Conservation (phyloP, 2,797 vertebrate species). For the Labeo calbasu region DNA sequence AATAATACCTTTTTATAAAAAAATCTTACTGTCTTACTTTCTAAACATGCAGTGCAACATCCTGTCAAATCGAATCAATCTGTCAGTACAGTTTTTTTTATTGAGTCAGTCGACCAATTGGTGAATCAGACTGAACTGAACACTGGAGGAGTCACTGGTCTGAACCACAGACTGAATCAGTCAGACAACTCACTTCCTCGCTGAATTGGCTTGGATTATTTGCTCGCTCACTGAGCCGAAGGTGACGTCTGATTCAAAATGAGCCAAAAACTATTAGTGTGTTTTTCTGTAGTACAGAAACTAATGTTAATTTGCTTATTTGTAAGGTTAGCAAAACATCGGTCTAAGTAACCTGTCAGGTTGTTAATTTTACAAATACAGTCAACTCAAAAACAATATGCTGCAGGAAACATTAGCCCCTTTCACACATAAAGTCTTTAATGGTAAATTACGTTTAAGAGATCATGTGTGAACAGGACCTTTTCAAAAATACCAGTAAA, state of each 20-base stretch:
- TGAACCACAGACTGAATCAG: background rate
- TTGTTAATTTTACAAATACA: background rate
- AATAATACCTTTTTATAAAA: too few species aligned
- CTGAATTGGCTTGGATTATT: background rate
- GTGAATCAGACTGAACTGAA: background rate
- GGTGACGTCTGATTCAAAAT: background rate
- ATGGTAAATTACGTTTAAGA: too few species aligned
- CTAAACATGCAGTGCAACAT: background rate
- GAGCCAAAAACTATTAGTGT: background rate
- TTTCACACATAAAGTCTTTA: too few species aligned
- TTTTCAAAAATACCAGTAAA: too few species aligned
- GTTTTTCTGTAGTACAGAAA: background rate
- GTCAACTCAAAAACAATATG: background rate
- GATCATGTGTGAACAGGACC: too few species aligned
- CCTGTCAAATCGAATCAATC: background rate
- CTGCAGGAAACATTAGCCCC: background rate
- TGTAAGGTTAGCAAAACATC: background rate
- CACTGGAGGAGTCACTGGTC: background rate
- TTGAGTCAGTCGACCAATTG: background rate
- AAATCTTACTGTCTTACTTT: too few species aligned
- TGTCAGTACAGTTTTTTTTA: background rate
- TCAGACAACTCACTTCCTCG: background rate
- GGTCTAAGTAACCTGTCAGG: background rate
- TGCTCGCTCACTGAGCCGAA: background rate
- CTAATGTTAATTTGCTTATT: background rate